Percentiles rank a stretch among this genome's conserved stretches.
phyloP scores from a whole-genome alignment of 2,113 vertebrate species.

The Oryzias woworae region DNA sequence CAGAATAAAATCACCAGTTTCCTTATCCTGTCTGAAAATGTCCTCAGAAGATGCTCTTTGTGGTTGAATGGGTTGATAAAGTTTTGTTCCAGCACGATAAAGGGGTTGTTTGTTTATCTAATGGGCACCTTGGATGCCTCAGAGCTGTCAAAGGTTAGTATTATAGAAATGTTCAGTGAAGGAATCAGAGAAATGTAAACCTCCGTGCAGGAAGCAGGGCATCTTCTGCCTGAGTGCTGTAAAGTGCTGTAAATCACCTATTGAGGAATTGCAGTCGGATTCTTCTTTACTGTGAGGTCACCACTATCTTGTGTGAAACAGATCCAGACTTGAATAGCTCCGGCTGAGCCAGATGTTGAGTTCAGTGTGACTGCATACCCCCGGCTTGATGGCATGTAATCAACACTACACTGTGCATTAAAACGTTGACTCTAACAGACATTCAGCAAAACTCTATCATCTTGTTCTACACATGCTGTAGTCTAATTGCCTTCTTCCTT shows the following conservation, averaged over 20 bases:
- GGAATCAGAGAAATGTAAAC: slow-evolving; percentile 59
- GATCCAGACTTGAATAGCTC: slow-evolving; percentile 78
- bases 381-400: slow-evolving; percentile 22
- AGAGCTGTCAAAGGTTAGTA: slow-evolving; percentile 31
- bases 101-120: slow-evolving; percentile 34
- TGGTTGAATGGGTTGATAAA: slow-evolving; percentile 26
- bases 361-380: slow-evolving; percentile 46
- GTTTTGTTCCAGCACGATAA: slow-evolving; percentile 14
- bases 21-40: slow-evolving; percentile 8
- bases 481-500: slow-evolving; percentile 1
- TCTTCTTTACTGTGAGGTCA: slow-evolving; percentile 77
- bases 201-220: slow-evolving; percentile 26
- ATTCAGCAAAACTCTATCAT: slow-evolving; percentile 1
- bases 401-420: not conserved
- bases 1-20: slow-evolving; percentile 4
- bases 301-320: slow-evolving; percentile 66
- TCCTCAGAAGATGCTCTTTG: slow-evolving; percentile 10
- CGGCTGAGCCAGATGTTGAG: slow-evolving; percentile 74
- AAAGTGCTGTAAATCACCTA: slow-evolving; percentile 68
- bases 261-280: slow-evolving; percentile 63
- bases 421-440: not conserved
- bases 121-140: slow-evolving; percentile 1
- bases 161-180: slow-evolving; percentile 53
- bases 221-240: slow-evolving; percentile 59
- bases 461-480: not conserved